Conservation (phyloP, 1,140 invertebrate genomes). For the Drosophila mojavensis region DNA sequence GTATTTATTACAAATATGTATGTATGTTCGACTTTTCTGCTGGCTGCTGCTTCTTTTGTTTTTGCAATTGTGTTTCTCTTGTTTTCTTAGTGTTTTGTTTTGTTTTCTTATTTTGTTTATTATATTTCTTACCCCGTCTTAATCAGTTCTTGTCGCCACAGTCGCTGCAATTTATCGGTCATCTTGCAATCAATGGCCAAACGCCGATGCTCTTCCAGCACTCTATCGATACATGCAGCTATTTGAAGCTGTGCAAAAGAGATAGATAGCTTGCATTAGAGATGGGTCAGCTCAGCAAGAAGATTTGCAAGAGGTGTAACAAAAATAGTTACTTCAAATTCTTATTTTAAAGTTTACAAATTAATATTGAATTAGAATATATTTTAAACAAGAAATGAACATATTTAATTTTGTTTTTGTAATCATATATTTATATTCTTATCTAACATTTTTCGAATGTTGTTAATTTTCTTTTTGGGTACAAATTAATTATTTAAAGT, state of each 20-base stretch:
- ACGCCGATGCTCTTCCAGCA: constrained; percentile 19
- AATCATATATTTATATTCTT: no score
- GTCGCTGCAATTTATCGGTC: constrained; percentile 35
- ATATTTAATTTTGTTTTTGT: background rate
- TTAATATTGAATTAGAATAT: no score
- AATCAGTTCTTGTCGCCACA: background rate
- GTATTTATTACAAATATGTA: constrained; percentile 41
- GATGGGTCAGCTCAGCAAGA: no score
- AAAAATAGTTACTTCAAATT: no score
- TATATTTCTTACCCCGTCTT: constrained; percentile 1
- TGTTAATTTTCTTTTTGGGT: background rate
- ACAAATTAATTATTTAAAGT: constrained; percentile 3
- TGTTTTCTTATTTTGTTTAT: constrained; percentile 28
- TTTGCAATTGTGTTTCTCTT: constrained; percentile 56
- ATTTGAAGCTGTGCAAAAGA: background rate
- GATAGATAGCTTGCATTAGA: background rate
- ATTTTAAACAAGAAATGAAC: no score
- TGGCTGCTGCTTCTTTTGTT: constrained; percentile 45
- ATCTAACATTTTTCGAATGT: background rate
- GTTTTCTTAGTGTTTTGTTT: constrained; percentile 23
- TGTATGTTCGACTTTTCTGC: constrained; percentile 36
- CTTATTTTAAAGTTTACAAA: no score
- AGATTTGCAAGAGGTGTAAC: no score
- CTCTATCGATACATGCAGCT: background rate
- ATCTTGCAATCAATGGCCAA: constrained; percentile 29